A percentile compares a stretch with the other conserved stretches of the same genome.
Evolutionary conservation across 2,797 vertebrate genomes (phyloP).

Genomic region (Steatocranus sp.): DNA sequence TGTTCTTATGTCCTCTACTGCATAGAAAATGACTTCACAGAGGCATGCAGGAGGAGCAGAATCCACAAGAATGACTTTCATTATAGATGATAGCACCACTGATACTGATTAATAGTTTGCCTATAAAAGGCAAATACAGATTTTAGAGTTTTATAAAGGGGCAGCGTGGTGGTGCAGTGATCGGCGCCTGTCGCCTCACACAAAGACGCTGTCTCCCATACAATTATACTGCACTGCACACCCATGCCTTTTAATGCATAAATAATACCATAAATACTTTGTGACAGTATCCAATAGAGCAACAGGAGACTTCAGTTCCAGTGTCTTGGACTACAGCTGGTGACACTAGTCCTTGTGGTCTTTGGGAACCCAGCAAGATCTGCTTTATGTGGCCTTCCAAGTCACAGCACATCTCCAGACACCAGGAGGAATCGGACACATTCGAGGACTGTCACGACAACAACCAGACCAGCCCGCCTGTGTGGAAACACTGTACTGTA

Average conservation of each 20-base stretch:
- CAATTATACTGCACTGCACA: background rate
- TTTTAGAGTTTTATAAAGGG: background rate
- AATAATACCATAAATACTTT: background rate
- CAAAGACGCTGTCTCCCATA: background rate
- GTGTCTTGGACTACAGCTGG: background rate
- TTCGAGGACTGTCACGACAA: background rate
- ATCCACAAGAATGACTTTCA: background rate
- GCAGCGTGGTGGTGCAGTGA: background rate
- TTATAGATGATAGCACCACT: background rate
- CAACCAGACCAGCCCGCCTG: background rate
- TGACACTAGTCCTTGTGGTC: background rate
- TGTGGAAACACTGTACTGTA: background rate
- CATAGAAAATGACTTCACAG: background rate
- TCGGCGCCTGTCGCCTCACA: background rate
- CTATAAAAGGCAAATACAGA: background rate
- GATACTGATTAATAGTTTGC: background rate
- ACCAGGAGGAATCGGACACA: background rate
- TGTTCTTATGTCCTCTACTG: slow-evolving; percentile 27
- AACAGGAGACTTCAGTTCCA: background rate
- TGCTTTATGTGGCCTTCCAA: background rate
- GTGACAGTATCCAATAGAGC: background rate
- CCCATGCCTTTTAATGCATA: background rate
- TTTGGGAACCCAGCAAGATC: background rate
- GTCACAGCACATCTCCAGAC: background rate
- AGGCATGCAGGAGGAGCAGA: background rate